Conservation (phyloP, 1,140 invertebrate species). For the Popillia japonica region DNA sequence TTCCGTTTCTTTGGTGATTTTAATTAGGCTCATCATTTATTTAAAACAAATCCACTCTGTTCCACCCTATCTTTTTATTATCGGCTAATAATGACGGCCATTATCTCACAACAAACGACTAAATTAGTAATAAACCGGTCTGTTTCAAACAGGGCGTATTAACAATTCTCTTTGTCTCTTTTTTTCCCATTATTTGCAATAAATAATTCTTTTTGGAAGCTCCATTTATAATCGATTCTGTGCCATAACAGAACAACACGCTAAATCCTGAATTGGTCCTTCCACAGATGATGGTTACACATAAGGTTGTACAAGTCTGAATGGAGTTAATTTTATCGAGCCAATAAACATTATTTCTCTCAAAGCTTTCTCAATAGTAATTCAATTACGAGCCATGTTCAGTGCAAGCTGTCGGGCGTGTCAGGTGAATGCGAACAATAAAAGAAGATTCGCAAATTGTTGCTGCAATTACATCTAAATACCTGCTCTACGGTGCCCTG, state of each 20-base stretch:
- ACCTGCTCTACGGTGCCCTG: not conserved
- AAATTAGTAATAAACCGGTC: constrained; percentile 11
- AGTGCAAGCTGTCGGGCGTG: not conserved
- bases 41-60: not conserved
- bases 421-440: not conserved
- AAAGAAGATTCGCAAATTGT: constrained; percentile 15
- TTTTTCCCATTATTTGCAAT: constrained; percentile 12
- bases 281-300: not conserved
- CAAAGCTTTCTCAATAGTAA: not conserved
- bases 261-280: too few species aligned
- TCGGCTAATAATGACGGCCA: constrained; percentile 2
- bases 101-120: not conserved
- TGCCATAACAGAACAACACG: too few species aligned
- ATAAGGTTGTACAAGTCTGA: not conserved
- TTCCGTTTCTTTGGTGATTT: not conserved
- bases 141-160: not conserved
- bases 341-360: not conserved
- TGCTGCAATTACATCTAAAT: constrained; percentile 28
- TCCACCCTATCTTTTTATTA: not conserved
- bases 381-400: constrained; percentile 25
- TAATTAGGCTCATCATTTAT: constrained; percentile 11
- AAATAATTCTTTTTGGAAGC: not conserved
- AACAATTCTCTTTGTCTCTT: not conserved
- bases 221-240: not conserved
- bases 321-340: not conserved